Evolutionary conservation across 2,113 vertebrate species (phyloP).

Genomic region (Oreochromis niloticus): DNA sequence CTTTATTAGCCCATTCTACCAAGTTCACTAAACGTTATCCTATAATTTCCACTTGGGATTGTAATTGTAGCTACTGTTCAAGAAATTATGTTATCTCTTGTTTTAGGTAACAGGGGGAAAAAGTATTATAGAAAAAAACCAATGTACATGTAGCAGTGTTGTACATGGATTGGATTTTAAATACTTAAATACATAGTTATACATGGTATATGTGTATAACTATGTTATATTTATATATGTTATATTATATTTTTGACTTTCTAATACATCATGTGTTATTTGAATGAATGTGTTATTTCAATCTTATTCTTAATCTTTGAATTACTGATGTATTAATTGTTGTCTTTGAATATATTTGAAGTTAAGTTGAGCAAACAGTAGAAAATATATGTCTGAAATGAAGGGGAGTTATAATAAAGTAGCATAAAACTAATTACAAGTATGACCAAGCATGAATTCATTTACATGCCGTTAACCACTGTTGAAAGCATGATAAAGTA

Average conservation of each 20-base stretch:
- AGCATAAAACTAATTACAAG: not conserved
- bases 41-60: not conserved
- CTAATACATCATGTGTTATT: not conserved
- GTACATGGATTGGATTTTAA: not conserved
- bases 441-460: not conserved
- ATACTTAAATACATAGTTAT: not conserved
- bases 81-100: not conserved
- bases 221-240: not conserved
- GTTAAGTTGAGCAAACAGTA: not conserved
- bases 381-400: not conserved
- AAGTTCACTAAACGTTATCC: not conserved
- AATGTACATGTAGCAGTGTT: not conserved
- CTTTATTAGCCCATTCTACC: not conserved
- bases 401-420: not conserved
- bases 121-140: not conserved
- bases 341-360: not conserved
- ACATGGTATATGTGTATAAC: not conserved
- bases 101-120: not conserved
- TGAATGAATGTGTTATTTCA: not conserved
- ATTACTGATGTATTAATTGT: not conserved
- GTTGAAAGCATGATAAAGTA: not conserved
- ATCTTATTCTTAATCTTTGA: not conserved
- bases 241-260: not conserved
- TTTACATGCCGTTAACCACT: not conserved
- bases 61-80: not conserved